phyloP scores from a whole-genome alignment of 2,888 invertebrate genomes.

The Nematopogon swammerdamellus region DNA sequence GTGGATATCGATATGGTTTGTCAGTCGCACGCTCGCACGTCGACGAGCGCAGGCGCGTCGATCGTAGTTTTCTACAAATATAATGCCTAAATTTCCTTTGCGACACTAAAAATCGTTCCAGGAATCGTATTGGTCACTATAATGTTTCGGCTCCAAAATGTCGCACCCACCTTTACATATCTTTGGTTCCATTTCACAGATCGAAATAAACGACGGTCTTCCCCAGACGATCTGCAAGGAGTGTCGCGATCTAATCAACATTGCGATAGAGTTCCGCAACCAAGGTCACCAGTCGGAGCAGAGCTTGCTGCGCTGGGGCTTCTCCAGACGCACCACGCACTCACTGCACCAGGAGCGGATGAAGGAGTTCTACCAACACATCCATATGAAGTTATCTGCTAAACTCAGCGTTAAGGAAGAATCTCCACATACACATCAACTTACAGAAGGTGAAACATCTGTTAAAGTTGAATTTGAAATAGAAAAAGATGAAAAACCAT shows the following conservation, averaged over 20 bases:
- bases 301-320: constrained; percentile 9
- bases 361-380: neutral
- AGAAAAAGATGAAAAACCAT: neutral
- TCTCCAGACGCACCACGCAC: neutral
- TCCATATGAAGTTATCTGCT: no score
- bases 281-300: constrained; percentile 6
- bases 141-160: no score
- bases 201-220: constrained; percentile 12
- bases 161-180: no score
- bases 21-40: no score
- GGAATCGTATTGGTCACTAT: no score
- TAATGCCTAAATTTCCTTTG: no score
- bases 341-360: neutral
- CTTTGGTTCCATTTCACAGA: constrained; percentile 2
- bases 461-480: constrained; percentile 1
- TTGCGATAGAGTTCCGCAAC: constrained; percentile 9
- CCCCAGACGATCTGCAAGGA: no score
- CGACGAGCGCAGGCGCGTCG: no score
- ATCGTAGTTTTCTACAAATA: no score
- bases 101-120: no score
- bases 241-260: constrained; percentile 10
- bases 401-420: no score
- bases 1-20: no score
- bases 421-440: neutral
- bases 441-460: neutral